Evolutionary conservation across 2,113 vertebrate genomes (phyloP).

Genomic region (Pipra filicauda): DNA sequence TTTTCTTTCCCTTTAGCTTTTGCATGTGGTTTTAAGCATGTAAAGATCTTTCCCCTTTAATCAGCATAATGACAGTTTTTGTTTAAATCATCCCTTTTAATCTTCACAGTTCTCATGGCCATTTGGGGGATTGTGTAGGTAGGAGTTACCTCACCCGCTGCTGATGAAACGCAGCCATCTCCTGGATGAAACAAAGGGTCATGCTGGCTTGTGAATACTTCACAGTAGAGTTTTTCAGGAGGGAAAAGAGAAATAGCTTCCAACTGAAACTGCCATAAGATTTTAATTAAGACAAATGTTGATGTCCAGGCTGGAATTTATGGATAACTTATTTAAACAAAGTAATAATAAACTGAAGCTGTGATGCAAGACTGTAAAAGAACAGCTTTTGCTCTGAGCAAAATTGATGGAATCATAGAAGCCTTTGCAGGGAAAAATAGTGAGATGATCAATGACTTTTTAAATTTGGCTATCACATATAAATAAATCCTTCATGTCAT

Average conservation of each 20-base stretch:
- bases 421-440: not conserved
- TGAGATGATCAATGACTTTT: not conserved
- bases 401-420: not conserved
- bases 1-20: not conserved
- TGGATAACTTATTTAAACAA: constrained; percentile 42
- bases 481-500: not conserved
- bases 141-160: constrained; percentile 39
- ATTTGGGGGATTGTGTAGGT: constrained; percentile 49
- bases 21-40: constrained; percentile 53
- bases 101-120: constrained; percentile 51
- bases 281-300: constrained; percentile 56
- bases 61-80: constrained; percentile 57
- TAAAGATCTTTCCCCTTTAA: constrained; percentile 54
- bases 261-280: constrained; percentile 39
- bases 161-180: constrained; percentile 55
- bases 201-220: constrained; percentile 17
- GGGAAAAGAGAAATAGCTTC: constrained; percentile 30
- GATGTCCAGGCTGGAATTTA: constrained; percentile 21
- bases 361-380: not conserved
- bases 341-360: constrained; percentile 4
- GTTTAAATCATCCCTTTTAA: constrained; percentile 53
- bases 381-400: not conserved
- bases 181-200: constrained; percentile 29
- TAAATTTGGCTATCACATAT: not conserved
- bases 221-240: constrained; percentile 43